Evolutionary conservation across 2,797 vertebrate genomes (phyloP).

Genomic region (Lacerta agilis): DNA sequence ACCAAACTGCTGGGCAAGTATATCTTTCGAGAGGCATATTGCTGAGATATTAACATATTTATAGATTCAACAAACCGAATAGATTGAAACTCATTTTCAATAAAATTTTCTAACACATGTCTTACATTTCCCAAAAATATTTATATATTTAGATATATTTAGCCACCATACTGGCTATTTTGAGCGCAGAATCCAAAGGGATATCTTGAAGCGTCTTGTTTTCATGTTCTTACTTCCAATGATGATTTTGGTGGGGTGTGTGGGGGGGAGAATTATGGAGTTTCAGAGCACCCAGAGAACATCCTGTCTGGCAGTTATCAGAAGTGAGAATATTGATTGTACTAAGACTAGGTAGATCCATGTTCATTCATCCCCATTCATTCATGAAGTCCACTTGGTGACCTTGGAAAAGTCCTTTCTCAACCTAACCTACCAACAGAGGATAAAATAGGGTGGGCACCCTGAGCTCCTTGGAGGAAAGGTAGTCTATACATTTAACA

Average conservation of each 20-base stretch:
- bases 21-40: not conserved
- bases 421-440: not conserved
- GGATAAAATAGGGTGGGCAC: not conserved
- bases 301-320: not conserved
- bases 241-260: not conserved
- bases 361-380: not conserved
- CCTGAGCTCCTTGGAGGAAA: not conserved
- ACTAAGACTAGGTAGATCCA: not conserved
- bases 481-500: not conserved
- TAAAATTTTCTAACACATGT: not conserved
- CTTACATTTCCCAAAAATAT: not conserved
- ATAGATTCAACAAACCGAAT: not conserved
- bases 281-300: not conserved
- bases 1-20: not conserved
- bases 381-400: not conserved
- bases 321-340: not conserved
- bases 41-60: not conserved
- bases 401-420: not conserved
- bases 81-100: not conserved
- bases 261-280: not conserved
- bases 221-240: not conserved
- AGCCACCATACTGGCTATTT: not conserved
- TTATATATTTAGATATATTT: not conserved
- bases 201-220: not conserved
- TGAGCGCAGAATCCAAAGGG: not conserved